Base-by-base conservation (phyloP, 37 sponge, comb jelly and placozoan species). In the Dysidea cf. avara region DNA sequence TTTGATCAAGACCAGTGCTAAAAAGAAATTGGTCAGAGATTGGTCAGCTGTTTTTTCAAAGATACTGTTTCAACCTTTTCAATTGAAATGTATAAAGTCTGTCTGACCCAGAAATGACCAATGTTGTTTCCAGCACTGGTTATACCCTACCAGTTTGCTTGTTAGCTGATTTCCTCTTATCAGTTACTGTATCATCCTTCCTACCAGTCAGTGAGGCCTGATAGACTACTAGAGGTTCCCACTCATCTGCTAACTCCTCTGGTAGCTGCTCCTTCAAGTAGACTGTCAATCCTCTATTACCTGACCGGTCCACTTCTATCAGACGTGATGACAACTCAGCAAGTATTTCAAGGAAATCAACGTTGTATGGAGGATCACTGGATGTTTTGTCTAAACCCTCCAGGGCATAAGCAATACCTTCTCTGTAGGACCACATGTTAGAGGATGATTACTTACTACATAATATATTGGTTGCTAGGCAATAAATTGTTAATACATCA, bases 301-400 rank as follows among this genome's bases (percentile, higher is more conserved):
- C 89, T 51, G 59, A 63, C 68, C 87, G 80, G 68, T 96, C 97
- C 2, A 87, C 82, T 31, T 81, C 86, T 39, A 96, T 59, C n/a
- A 96, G 83, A 13, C 87, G 90, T 65, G 81, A 74, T 36, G 83
- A 76, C 63, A 92, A 92, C 75, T 92, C 97, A 6, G 81, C 53
- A 11, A 96, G 59, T 7, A 96, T 59, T 17, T 87, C 84, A 7
- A 96, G 86, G 80, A 96, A 96, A 60, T 72, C 72, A 11, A 96
- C 31, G 72, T 92, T 66, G 2, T 85, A 82, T 0, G 81, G 81
- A 22, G 76, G 68, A 12, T 70, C 58, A 2, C 21, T 43, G 3
- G n/a, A n/a, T 2, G 61, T 61, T 40, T 33, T 33, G 3, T 68
- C 54, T 0, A 17, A 4, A 35, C 59, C 37, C 2, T 64, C 37